Evolutionary conservation across 2,888 invertebrate genomes (phyloP), one percentile per base, ranked within the genome.

Genomic region (Pammene aurita): DNA sequence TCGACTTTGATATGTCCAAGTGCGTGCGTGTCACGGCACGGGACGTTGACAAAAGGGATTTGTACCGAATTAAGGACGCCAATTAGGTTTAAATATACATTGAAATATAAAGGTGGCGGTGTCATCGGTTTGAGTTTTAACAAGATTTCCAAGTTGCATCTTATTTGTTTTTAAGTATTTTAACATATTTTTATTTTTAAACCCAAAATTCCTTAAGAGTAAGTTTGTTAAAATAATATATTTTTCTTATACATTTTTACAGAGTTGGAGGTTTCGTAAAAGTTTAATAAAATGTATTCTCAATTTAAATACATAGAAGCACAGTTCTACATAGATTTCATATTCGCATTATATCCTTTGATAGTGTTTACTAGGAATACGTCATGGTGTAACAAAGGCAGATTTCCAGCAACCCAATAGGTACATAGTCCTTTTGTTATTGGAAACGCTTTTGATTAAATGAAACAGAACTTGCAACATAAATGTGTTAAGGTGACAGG

Each of bases 1-100:
- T 69, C 64, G 60, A 69, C 58, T 69, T 38, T 64, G 44, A 58
- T 62, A 69, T 14, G 62, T 67, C 41, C 46, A 68, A 68, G 57
- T 56, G 62, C 18, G 61, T 26, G 63, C 57, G 50, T 58, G 67
- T 57, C 62, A 35, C 48, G 16, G 26, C 62, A 35, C 48, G 16
- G 26, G 48, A 68, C 63, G 57, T 58, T 64, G 68, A 64, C 56
- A 63, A 68, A 68, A 54, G 50, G 63, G 52, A 68, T 68, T 68
- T 58, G 63, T 64, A 64, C 58, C 2, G 56, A 64, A 57, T 68
- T 57, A 44, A 18, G 44, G 16, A 68, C 52, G 68, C 57, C 63
- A 64, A 67, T 67, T 67, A 56, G 13, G 54, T 66, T 60, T 54
- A 56, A 56, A 62, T 62, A 52, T 60, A 62, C 52, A 55, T 13